These are phyloP conservation scores for Caradrina kadenii DNA, from an alignment of 2,888 invertebrate species.

Conservation along the genomic window DNA sequence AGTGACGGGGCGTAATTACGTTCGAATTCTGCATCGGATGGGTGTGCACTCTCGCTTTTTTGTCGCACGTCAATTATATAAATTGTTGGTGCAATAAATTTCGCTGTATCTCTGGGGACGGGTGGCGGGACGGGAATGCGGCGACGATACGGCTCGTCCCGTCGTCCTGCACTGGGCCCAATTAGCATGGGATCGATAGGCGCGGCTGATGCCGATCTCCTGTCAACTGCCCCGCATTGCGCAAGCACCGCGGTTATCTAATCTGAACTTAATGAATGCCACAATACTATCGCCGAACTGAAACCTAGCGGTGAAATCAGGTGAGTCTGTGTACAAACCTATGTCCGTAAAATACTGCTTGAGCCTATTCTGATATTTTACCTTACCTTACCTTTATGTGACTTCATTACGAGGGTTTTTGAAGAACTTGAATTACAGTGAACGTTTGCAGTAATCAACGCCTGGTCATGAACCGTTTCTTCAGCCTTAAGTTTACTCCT, in stretches of 20 bases:
- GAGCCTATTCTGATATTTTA: not conserved
- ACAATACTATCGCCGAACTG: constrained; percentile 77
- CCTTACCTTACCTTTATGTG: no score
- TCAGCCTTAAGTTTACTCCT: not conserved
- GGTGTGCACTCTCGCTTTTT: constrained; percentile 88
- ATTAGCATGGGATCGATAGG: constrained; percentile 90
- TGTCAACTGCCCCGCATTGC: constrained; percentile 85
- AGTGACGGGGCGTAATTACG: constrained; percentile 85
- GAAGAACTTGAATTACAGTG: not conserved
- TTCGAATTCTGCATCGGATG: constrained; percentile 82
- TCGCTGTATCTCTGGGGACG: constrained; percentile 87
- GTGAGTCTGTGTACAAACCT: constrained; percentile 21
- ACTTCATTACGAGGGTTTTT: not conserved
- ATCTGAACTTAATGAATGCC: constrained; percentile 86
- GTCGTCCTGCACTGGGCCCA: constrained; percentile 79
- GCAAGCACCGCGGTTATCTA: constrained; percentile 83
- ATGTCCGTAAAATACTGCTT: constrained; percentile 4
- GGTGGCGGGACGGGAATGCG: constrained; percentile 81
- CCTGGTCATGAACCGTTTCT: no score
- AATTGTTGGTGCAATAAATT: constrained; percentile 90
- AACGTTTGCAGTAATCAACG: no score
- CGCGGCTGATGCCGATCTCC: constrained; percentile 86
- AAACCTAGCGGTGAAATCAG: constrained; percentile 52
- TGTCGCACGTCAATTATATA: constrained; percentile 90
- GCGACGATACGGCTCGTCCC: constrained; percentile 80